Conservation (phyloP, 2,797 vertebrate species). For the Chelon auratus region DNA sequence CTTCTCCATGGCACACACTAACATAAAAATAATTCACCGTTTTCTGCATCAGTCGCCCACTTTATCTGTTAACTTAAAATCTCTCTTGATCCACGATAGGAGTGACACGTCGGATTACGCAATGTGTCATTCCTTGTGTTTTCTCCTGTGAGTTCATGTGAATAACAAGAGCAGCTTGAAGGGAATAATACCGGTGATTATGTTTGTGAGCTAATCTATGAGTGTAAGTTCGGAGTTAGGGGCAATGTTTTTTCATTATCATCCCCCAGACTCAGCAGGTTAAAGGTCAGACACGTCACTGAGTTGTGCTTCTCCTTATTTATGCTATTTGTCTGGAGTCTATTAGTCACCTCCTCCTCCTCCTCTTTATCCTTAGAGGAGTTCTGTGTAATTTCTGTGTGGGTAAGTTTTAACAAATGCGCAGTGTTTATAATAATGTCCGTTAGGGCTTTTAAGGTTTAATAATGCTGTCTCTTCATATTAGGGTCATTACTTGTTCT, state of each 20-base stretch:
- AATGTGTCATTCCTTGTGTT: conserved; percentile 14
- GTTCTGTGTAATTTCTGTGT: conserved; percentile 11
- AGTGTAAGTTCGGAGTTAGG: conserved; percentile 35
- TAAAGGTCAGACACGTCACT: conserved; percentile 32
- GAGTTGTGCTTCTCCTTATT: conserved; percentile 27
- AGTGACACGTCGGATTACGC: conserved; percentile 31
- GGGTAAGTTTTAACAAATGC: not conserved
- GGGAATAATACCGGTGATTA: conserved; percentile 3
- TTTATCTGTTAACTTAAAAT: conserved; percentile 14
- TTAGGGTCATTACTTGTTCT: not conserved
- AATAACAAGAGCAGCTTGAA: conserved; percentile 15
- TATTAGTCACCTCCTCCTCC: conserved; percentile 27
- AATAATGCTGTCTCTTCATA: conserved; percentile 16
- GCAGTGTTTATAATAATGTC: not conserved
- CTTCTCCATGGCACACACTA: not conserved
- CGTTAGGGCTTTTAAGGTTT: conserved; percentile 3
- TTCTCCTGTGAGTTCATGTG: conserved; percentile 22
- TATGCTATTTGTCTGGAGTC: conserved; percentile 37
- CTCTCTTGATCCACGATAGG: not conserved
- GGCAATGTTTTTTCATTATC: conserved; percentile 29
- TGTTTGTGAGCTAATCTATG: conserved; percentile 19
- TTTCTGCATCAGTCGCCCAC: conserved; percentile 15
- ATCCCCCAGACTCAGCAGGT: conserved; percentile 22
- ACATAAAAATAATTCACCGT: conserved; percentile 1
- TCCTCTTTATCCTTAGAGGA: not conserved